Evolutionary conservation across 2,888 invertebrate species (phyloP).

Genomic region (Orchestes rusci): DNA sequence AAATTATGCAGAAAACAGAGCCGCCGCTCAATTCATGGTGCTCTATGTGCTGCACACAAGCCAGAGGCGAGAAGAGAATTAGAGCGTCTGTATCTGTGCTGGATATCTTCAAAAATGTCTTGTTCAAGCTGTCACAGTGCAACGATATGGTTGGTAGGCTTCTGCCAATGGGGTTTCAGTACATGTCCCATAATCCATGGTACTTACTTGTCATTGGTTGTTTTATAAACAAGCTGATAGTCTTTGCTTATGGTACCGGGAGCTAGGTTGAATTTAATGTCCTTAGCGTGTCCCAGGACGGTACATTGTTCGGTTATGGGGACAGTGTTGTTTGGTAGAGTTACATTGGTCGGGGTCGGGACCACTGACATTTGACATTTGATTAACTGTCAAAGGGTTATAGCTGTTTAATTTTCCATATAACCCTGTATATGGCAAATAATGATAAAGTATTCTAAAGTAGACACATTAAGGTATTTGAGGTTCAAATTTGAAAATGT

Average conservation of each 20-base stretch:
- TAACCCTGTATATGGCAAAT: too few relatives aligned
- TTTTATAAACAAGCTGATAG: conserved; percentile 15
- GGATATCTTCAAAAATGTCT: conserved; percentile 28
- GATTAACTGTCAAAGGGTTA: too few relatives aligned
- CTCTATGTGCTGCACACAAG: conserved; percentile 43
- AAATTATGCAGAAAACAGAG: conserved; percentile 56
- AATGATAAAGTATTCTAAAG: too few relatives aligned
- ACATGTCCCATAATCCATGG: too few relatives aligned
- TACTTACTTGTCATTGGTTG: too few relatives aligned
- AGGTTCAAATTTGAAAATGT: too few relatives aligned
- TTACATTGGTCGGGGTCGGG: background rate
- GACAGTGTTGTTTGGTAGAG: too few relatives aligned
- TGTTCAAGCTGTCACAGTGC: conserved; percentile 26
- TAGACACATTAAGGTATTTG: too few relatives aligned
- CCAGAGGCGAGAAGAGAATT: conserved; percentile 47
- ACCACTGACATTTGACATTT: conserved; percentile 11
- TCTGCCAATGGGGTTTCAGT: conserved; percentile 11
- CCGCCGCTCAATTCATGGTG: conserved; percentile 52
- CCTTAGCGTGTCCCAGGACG: conserved; percentile 26
- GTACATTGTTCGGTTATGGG: conserved; percentile 13
- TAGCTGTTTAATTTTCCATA: too few relatives aligned
- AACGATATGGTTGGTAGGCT: conserved; percentile 24
- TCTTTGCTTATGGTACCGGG: conserved; percentile 2
- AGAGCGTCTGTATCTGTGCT: conserved; percentile 33
- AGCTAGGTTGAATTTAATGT: conserved; percentile 26